These are phyloP conservation scores for Alloplasta piceator DNA, from an alignment of 2,888 invertebrate species.

Conservation along the genomic window DNA sequence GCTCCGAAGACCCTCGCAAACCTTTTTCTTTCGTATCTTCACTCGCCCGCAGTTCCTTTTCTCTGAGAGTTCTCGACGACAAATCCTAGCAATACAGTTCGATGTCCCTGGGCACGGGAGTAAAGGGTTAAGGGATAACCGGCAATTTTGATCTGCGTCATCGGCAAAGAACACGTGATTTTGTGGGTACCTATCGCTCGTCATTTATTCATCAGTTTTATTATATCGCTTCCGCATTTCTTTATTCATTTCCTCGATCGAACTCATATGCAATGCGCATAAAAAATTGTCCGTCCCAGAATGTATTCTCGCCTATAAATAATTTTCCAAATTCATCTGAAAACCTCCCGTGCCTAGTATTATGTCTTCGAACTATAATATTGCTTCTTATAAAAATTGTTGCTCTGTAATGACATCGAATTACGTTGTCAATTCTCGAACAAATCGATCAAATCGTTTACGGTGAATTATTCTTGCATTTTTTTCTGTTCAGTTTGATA, in stretches of 20 bases:
- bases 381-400: constrained; percentile 31
- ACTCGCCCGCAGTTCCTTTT: no score
- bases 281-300: constrained; percentile 33
- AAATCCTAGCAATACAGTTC: constrained; percentile 36
- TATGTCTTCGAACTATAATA: constrained; percentile 41
- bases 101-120: background rate
- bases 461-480: no score
- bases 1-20: background rate
- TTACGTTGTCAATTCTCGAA: constrained; percentile 1
- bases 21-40: constrained; percentile 1
- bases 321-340: constrained; percentile 1
- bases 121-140: constrained; percentile 3
- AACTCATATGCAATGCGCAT: constrained; percentile 41
- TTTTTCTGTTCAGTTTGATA: no score
- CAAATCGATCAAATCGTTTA: no score
- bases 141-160: constrained; percentile 38
- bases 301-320: background rate
- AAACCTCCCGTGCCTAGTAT: constrained; percentile 48
- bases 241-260: constrained; percentile 13
- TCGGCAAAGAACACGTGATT: constrained; percentile 31
- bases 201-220: constrained; percentile 55
- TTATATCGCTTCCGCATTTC: constrained; percentile 28
- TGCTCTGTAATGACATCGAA: constrained; percentile 18
- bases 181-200: constrained; percentile 30
- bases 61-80: constrained; percentile 7